Conservation (phyloP, 2,888 invertebrate genomes). For the Nymphalis urticae region DNA sequence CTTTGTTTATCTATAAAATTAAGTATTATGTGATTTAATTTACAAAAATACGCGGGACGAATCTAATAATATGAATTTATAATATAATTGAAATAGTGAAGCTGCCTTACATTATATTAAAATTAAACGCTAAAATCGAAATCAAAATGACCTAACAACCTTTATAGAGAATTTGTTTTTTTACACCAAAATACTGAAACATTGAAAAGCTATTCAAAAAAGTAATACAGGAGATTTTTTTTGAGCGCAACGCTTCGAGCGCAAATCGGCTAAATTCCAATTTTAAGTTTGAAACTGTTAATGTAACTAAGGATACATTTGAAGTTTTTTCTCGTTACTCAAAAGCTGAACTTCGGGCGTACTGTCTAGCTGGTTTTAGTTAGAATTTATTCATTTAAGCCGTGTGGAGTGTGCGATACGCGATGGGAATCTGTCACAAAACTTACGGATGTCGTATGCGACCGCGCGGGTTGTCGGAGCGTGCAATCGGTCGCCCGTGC, state of each 20-base stretch:
- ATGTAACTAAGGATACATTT: constrained; percentile 49
- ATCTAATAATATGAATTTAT: no score
- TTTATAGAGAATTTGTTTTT: neutral
- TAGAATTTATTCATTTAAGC: constrained; percentile 22
- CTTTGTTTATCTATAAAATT: no score
- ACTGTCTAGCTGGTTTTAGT: constrained; percentile 23
- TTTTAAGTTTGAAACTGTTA: constrained; percentile 53
- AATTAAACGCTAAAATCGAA: neutral
- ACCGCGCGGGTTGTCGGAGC: constrained; percentile 44
- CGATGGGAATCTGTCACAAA: constrained; percentile 60
- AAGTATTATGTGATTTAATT: no score
- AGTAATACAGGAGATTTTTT: constrained; percentile 31
- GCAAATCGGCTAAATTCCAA: constrained; percentile 48
- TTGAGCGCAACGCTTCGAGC: constrained; percentile 37
- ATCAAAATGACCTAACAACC: neutral
- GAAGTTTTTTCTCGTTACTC: constrained; percentile 39
- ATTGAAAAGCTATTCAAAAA: constrained; percentile 35
- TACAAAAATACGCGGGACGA: no score
- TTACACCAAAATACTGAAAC: constrained; percentile 15
- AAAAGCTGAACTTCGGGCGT: constrained; percentile 26
- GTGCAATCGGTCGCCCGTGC: constrained; percentile 60
- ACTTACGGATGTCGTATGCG: constrained; percentile 62
- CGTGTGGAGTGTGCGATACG: constrained; percentile 52
- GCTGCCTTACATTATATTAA: no score
- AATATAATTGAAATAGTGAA: no score